Conservation (phyloP, 2,797 vertebrate genomes). For the Carduelis carduelis region DNA sequence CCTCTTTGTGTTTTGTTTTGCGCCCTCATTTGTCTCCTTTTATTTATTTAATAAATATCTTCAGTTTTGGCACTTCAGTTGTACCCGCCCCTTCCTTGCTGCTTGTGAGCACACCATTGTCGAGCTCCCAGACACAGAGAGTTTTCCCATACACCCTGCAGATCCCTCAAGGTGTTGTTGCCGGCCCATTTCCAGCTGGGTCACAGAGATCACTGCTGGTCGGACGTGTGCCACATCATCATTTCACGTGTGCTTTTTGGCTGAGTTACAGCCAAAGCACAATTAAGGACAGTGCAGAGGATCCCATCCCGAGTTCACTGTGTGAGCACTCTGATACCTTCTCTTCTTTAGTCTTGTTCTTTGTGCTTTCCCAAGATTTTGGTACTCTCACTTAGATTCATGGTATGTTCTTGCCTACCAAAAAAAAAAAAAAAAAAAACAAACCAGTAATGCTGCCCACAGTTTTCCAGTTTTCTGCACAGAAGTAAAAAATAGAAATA, state of each 20-base stretch:
- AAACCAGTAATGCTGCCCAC: background rate
- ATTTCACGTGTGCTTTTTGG: background rate
- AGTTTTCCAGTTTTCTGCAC: background rate
- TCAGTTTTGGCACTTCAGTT: background rate
- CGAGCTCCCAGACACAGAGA: background rate
- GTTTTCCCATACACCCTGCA: background rate
- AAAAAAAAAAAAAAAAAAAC: background rate
- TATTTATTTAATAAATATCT: background rate
- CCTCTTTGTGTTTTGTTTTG: background rate
- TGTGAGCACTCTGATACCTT: background rate
- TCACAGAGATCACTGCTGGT: background rate
- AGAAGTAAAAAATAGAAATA: background rate
- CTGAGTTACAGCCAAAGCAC: background rate
- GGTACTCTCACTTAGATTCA: background rate
- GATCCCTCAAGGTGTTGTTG: background rate
- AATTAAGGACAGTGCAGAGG: background rate
- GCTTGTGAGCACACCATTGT: background rate
- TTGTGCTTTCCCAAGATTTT: background rate
- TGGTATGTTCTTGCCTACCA: background rate
- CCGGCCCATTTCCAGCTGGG: background rate
- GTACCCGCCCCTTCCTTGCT: background rate
- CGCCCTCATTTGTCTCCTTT: background rate
- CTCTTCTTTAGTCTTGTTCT: background rate
- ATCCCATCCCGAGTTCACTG: background rate
- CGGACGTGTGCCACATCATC: rapidly evolving